phyloP scores from a whole-genome alignment of 1,140 invertebrate species.

The Belonocnema kinseyi region DNA sequence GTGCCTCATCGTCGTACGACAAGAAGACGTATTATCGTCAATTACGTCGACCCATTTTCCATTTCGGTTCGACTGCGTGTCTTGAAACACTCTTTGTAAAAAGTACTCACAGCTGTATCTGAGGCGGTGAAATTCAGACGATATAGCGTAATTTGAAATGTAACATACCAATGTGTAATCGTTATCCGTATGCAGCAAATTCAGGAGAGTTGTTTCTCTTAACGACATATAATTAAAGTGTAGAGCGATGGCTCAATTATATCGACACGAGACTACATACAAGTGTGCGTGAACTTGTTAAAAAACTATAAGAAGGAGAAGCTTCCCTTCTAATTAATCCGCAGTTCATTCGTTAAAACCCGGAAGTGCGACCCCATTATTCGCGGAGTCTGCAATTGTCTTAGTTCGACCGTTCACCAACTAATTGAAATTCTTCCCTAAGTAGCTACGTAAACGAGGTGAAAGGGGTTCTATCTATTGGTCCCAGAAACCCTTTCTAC shows the following conservation, averaged over 20 bases:
- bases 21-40: conserved; percentile 20
- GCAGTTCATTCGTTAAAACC: conserved; percentile 53
- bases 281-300: conserved; percentile 47
- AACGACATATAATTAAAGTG: conserved; percentile 45
- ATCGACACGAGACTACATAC: conserved; percentile 40
- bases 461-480: conserved; percentile 26
- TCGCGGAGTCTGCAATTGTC: conserved; percentile 48
- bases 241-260: conserved; percentile 57
- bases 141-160: conserved; percentile 8
- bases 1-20: background rate
- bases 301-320: conserved; percentile 46
- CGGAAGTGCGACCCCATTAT: conserved; percentile 49
- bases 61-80: conserved; percentile 12
- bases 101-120: background rate
- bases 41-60: conserved; percentile 26
- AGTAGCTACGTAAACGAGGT: conserved; percentile 36
- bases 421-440: conserved; percentile 52
- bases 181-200: conserved; percentile 16
- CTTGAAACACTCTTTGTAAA: background rate
- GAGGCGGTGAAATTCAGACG: conserved; percentile 12
- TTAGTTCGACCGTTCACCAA: conserved; percentile 43
- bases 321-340: conserved; percentile 52
- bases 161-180: conserved; percentile 2
- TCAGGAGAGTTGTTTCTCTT: conserved; percentile 11
- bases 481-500: background rate